Percentiles rank a stretch among this genome's conserved stretches.
These are phyloP conservation scores for Echinarachnius parma DNA, from an alignment of 53 echinoderm and acorn worm species.

Conservation along the genomic window DNA sequence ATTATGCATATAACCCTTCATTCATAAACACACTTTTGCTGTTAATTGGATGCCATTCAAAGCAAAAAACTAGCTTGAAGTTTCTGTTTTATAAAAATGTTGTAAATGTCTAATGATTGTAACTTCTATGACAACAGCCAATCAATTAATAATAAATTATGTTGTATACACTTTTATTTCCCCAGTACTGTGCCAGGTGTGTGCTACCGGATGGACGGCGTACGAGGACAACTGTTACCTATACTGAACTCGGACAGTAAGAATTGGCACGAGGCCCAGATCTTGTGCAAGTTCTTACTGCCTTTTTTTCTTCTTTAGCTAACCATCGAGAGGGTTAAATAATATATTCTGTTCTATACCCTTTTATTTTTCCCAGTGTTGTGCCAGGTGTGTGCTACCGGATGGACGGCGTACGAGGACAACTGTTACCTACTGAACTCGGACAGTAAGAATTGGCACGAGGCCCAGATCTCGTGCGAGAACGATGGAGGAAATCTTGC, in stretches of 20 bases:
- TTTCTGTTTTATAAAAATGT: too few species aligned
- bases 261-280: constrained; percentile 58
- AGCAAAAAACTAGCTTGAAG: too few species aligned
- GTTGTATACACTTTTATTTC: too few species aligned
- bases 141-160: not conserved
- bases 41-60: too few species aligned
- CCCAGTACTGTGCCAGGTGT: constrained; percentile 54
- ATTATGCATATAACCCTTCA: too few species aligned
- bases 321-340: too few species aligned
- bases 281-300: constrained; percentile 65
- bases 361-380: constrained; percentile 38
- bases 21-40: too few species aligned
- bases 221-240: constrained; percentile 54
- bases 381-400: constrained; percentile 61
- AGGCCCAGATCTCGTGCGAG: constrained; percentile 64
- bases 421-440: constrained; percentile 46
- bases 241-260: constrained; percentile 29
- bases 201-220: constrained; percentile 67
- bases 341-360: too few species aligned
- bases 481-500: constrained; percentile 51
- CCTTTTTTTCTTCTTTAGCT: too few species aligned
- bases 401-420: constrained; percentile 58
- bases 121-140: too few species aligned
- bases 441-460: constrained; percentile 51
- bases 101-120: not conserved